These are phyloP conservation scores for Telmatochromis bifrenatus DNA, from an alignment of 2,113 vertebrate species.

Conservation along the genomic window DNA sequence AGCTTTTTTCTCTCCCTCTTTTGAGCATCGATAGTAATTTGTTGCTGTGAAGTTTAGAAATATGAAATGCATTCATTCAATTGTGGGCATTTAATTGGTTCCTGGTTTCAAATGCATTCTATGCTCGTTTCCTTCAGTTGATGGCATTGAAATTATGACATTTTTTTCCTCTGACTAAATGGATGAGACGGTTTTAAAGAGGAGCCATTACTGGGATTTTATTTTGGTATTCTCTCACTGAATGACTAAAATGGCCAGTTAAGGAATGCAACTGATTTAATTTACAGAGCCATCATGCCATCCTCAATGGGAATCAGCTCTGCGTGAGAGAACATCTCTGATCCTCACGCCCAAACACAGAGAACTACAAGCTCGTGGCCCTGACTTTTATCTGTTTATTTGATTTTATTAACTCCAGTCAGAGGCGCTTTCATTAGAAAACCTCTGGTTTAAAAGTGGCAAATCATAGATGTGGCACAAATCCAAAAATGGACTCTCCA, in stretches of 20 bases:
- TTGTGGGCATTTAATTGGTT: background rate
- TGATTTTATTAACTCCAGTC: background rate
- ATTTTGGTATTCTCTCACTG: background rate
- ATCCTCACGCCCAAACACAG: background rate
- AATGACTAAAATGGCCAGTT: background rate
- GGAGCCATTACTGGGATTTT: background rate
- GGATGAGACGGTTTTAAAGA: background rate
- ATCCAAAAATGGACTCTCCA: background rate
- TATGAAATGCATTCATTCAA: background rate
- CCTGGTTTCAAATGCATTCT: background rate
- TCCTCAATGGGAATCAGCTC: background rate
- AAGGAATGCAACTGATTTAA: background rate
- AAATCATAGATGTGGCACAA: background rate
- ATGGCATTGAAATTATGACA: constrained; percentile 2
- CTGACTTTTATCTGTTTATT: background rate
- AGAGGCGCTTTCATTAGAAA: background rate
- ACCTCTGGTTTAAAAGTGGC: background rate
- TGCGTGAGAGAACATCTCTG: background rate
- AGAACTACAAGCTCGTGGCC: background rate
- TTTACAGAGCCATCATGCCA: background rate
- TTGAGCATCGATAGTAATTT: background rate
- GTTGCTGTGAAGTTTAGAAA: background rate
- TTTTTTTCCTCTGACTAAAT: background rate
- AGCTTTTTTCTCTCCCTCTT: background rate
- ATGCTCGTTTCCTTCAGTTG: background rate